phyloP scores from a whole-genome alignment of 2,113 vertebrate genomes.

The Martes martes region DNA sequence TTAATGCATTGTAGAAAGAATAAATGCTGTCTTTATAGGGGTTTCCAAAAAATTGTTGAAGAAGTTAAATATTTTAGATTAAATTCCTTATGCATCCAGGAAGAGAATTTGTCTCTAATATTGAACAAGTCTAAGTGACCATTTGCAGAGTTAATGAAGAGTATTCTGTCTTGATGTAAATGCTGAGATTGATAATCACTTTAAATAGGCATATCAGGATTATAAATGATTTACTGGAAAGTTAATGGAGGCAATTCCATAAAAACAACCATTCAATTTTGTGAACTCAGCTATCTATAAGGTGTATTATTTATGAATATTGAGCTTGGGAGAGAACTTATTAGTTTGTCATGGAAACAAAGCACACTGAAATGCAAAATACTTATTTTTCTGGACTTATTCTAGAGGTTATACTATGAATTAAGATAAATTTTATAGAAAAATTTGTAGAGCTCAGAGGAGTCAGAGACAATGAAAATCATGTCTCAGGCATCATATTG shows the following conservation, averaged over 20 bases:
- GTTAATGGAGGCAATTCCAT: neutral
- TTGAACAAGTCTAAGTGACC: neutral
- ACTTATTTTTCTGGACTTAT: neutral
- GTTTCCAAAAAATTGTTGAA: neutral
- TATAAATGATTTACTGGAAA: neutral
- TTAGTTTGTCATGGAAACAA: neutral
- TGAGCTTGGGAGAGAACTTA: neutral
- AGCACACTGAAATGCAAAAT: neutral
- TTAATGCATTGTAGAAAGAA: neutral
- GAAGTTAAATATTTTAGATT: slow-evolving; percentile 4
- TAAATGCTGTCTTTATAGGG: neutral
- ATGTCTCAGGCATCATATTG: neutral
- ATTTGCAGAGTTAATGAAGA: slow-evolving; percentile 7
- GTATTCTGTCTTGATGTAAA: neutral
- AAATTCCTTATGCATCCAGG: neutral
- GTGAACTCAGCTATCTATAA: neutral
- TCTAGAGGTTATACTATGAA: neutral
- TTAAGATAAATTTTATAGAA: neutral
- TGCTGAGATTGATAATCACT: neutral
- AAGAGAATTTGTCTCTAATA: neutral
- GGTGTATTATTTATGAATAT: neutral
- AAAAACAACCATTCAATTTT: neutral
- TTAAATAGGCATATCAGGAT: neutral
- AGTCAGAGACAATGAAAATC: neutral
- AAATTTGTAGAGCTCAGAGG: neutral